These are phyloP conservation scores for Synergus gifuensis DNA, from an alignment of 2,888 invertebrate genomes.

Conservation along the genomic window DNA sequence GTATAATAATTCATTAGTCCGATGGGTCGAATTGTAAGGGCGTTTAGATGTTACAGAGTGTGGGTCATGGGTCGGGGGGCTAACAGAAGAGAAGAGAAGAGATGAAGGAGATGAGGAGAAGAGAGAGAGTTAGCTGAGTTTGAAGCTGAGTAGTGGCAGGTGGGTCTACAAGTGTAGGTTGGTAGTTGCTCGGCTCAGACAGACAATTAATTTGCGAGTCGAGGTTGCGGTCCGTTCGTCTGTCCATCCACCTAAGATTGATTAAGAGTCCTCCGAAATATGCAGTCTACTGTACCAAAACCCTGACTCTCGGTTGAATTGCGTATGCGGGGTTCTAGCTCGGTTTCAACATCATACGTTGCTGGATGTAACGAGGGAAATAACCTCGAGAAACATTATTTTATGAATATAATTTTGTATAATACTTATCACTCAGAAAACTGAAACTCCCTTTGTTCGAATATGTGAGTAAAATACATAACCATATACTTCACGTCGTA, in stretches of 20 bases:
- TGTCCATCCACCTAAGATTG: constrained; percentile 64
- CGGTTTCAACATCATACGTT: no score
- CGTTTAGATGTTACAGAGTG: constrained; percentile 43
- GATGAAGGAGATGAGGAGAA: constrained; percentile 42
- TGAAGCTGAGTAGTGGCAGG: constrained; percentile 61
- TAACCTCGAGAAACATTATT: not conserved
- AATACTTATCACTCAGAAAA: no score
- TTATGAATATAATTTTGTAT: not conserved
- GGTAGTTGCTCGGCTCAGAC: constrained; percentile 43
- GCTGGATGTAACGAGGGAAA: not conserved
- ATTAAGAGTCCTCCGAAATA: constrained; percentile 59
- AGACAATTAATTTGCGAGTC: constrained; percentile 68
- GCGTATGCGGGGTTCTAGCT: not conserved
- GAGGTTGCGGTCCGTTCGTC: constrained; percentile 54
- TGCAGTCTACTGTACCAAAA: constrained; percentile 18
- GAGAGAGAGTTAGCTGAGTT: constrained; percentile 55
- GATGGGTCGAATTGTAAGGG: constrained; percentile 63
- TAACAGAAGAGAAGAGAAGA: constrained; percentile 37
- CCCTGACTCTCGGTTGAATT: not conserved
- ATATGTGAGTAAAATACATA: no score
- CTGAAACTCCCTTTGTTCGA: no score
- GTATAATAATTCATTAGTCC: constrained; percentile 70
- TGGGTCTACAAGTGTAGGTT: constrained; percentile 45
- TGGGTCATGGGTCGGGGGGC: constrained; percentile 14
- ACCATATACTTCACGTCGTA: no score